Conservation (phyloP, 2,888 invertebrate genomes). For the Baccha elongata region DNA sequence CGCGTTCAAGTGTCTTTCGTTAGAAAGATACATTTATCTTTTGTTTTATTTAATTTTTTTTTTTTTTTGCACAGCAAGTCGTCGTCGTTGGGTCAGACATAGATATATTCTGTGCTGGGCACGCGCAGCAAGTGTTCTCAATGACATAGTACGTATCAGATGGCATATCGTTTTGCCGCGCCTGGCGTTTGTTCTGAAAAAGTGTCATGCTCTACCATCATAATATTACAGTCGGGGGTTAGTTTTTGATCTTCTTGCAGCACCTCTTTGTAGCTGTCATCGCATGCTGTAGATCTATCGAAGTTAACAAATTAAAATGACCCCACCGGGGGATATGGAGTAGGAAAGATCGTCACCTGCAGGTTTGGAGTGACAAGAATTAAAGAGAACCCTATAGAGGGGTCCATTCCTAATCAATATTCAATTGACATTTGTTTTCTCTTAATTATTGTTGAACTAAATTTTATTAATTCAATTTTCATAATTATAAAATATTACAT, state of each 20-base stretch:
- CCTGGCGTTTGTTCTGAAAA: conserved; percentile 19
- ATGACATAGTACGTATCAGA: conserved; percentile 53
- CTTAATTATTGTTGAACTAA: no score
- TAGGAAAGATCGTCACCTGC: not conserved
- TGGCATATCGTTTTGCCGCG: conserved; percentile 24
- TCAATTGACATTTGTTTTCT: no score
- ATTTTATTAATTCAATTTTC: no score
- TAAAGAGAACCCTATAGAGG: not conserved
- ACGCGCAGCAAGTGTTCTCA: conserved; percentile 69
- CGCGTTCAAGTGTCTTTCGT: conserved; percentile 18
- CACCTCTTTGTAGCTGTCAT: conserved; percentile 15
- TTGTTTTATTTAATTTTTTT: conserved; percentile 42
- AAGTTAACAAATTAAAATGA: conserved; percentile 48
- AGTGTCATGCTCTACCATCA: conserved; percentile 29
- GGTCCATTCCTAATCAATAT: no score
- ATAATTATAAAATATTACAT: not conserved
- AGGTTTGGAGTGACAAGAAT: not conserved
- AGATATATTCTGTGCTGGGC: conserved; percentile 24
- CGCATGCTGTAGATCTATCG: conserved; percentile 3
- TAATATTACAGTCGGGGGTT: conserved; percentile 1
- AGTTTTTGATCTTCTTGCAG: conserved; percentile 17
- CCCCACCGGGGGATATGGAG: conserved; percentile 24
- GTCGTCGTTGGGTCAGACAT: not conserved
- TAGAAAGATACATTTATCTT: conserved; percentile 44
- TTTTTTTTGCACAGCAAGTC: conserved; percentile 47